Evolutionary conservation across 1,140 invertebrate genomes (phyloP), one percentile per base, ranked within the genome.

Genomic region (Leptonema lineaticorne): DNA sequence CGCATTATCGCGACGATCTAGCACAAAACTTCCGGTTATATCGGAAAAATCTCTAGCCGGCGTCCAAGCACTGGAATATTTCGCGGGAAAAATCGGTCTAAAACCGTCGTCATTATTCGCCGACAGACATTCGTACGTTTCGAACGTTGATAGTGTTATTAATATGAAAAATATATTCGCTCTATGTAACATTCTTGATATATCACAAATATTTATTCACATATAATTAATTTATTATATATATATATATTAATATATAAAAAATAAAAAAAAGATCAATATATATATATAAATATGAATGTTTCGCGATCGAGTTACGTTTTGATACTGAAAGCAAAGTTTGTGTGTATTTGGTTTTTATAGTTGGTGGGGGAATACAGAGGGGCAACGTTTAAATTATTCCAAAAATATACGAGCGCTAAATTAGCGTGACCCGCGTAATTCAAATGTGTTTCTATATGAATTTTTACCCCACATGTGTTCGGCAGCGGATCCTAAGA

Each of bases 311-410:
- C 33, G 29, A 41, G 41, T 57, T 63, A 63, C 53, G 30, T 57
- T 48, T 30, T 46, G 30, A 30, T 65, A 71, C 69, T 71, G 69
- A 56, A 68, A 68, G 66, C 59, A 29, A 45, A 64, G 41, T 48
- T 16, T 22, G n/a, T 5, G 26, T 29, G 16, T 22, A 33, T 68
- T 48, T 68, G 16, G 57, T 27, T 60, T 68, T 62, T 68, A 68
- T 68, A 68, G 20, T 26, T 22, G 9, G 65, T n/a, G n/a, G n/a
- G n/a, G n/a, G n/a, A n/a, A n/a, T n/a, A n/a, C n/a, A n/a, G 41
- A 11, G 14, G 63, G 33, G 3, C 33, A 37, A 45, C 7, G 30
- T 7, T 45, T 22, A 24, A 26, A 16, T 41, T 7, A 7, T 26
- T 53, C 9, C 37, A 9, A 14, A 53, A 53, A 26, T 53, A 26